A percentile compares a stretch with the other conserved stretches of the same genome.
phyloP scores from a whole-genome alignment of 1,140 invertebrate species.

The Epicauta chinensis region DNA sequence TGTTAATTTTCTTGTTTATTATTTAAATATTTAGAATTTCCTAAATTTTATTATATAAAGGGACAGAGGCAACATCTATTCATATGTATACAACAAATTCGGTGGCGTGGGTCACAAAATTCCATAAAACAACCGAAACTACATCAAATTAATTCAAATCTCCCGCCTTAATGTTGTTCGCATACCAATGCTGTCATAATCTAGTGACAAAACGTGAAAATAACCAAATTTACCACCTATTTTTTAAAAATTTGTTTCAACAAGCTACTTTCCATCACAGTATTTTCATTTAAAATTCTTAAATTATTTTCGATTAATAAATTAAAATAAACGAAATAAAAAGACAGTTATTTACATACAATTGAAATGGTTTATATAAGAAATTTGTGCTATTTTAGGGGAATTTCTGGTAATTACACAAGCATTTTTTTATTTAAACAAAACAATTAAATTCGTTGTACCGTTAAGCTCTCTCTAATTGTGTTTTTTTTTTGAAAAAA shows the following conservation, averaged over 20 bases:
- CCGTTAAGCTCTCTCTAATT: constrained; percentile 15
- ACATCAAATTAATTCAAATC: too few species aligned
- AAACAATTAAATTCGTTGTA: constrained; percentile 14
- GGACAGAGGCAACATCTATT: constrained; percentile 24
- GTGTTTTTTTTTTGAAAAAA: too few species aligned
- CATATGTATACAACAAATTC: constrained; percentile 23
- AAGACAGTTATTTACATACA: too few species aligned
- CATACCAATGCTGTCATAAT: too few species aligned
- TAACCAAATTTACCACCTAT: too few species aligned
- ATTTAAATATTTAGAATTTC: constrained; percentile 14
- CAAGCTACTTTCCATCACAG: constrained; percentile 17
- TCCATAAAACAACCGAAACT: too few species aligned
- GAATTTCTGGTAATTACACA: constrained; percentile 9
- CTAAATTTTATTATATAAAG: constrained; percentile 1
- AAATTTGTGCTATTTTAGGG: constrained; percentile 11
- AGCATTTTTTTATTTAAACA: neutral
- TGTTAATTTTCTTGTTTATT: neutral
- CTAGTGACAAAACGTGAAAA: too few species aligned
- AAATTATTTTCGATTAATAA: neutral
- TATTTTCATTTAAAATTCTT: constrained; percentile 5
- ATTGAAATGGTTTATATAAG: constrained; percentile 8
- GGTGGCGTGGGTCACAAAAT: neutral
- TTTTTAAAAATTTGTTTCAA: constrained; percentile 1
- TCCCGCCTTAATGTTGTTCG: too few species aligned
- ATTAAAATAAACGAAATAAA: too few species aligned